Evolutionary conservation across 2,113 vertebrate genomes (phyloP), one percentile per base, ranked within the genome.

Genomic region (Callorhinus ursinus): DNA sequence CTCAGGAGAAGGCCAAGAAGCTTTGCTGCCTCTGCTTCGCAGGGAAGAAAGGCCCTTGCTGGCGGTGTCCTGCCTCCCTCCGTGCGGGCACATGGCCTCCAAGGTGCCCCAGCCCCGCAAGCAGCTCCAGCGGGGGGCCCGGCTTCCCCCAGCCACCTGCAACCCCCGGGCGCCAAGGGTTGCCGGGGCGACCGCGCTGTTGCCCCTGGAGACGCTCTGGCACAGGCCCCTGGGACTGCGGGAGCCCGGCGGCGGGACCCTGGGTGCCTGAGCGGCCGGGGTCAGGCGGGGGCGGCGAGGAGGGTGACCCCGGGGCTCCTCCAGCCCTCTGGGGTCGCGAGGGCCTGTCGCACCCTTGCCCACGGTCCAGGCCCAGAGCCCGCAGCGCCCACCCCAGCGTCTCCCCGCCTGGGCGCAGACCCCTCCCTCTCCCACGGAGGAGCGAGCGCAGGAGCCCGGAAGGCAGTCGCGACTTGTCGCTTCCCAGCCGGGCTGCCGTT

Each of bases 51-150:
- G 28, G 39, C 72, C 26, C 72, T 79, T 16, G 28, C 51, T 28
- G 13, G n/a, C 74, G 42, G 24, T 7, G 51, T 46, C 86, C 26
- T 33, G 36, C 39, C 28, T 65, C 28, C 69, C 24, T 76, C 6
- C 1, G 16, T 57, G 72, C 12, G 4, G 9, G 51, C 63, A 19
- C 2, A 0, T 4, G 6, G 55, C 46, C 0, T 0, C 39, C 31
- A 72, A 28, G 76, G 49, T 24, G 59, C 4, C 63, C 53, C 31
- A 4, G 55, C 0, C 28, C 18, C 0, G 0, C 0, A 3, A 39
- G 42, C 49, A 13, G 33, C 33, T 59, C 26, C 39, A 33, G 80
- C 5, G 7, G 39, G 36, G 65, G 18, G 0, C 19, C 8, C 2
- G 0, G 9, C 14, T 7, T 57, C 16, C 57, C n/a, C 2, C n/a